Evolutionary conservation across 2,888 invertebrate genomes (phyloP).

Genomic region (Parnassius mnemosyne): DNA sequence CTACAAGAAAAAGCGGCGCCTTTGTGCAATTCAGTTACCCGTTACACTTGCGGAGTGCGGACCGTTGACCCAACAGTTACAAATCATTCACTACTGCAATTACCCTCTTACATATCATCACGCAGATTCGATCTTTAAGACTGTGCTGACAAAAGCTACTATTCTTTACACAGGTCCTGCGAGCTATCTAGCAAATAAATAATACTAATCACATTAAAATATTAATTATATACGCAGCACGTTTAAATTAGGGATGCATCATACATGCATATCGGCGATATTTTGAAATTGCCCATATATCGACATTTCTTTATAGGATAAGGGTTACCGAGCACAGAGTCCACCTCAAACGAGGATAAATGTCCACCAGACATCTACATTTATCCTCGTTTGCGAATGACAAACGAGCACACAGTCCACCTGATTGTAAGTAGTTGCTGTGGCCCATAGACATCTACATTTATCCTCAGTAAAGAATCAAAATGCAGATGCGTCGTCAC

Average conservation of each 20-base stretch:
- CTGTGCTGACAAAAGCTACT: background rate
- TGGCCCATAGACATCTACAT: too few relatives aligned
- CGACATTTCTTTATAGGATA: too few relatives aligned
- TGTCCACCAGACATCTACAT: too few relatives aligned
- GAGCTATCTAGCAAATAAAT: slow-evolving; percentile 2
- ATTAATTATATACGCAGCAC: background rate
- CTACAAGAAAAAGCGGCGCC: too few relatives aligned
- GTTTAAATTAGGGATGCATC: background rate
- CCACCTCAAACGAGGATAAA: too few relatives aligned
- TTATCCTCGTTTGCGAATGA: too few relatives aligned
- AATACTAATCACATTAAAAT: slow-evolving; percentile 6
- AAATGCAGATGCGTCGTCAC: too few relatives aligned
- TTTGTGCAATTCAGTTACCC: background rate
- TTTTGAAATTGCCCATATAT: too few relatives aligned
- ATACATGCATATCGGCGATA: slow-evolving; percentile 3
- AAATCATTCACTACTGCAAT: background rate
- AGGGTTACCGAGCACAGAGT: too few relatives aligned
- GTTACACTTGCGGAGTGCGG: background rate
- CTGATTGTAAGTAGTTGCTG: too few relatives aligned
- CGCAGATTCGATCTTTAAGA: background rate
- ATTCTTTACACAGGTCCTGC: background rate
- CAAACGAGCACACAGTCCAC: too few relatives aligned
- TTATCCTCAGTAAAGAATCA: too few relatives aligned
- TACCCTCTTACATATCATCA: background rate
- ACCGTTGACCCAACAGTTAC: background rate